Evolutionary conservation across 2,797 vertebrate genomes (phyloP).

Genomic region (Pangasius sanitwongsei): DNA sequence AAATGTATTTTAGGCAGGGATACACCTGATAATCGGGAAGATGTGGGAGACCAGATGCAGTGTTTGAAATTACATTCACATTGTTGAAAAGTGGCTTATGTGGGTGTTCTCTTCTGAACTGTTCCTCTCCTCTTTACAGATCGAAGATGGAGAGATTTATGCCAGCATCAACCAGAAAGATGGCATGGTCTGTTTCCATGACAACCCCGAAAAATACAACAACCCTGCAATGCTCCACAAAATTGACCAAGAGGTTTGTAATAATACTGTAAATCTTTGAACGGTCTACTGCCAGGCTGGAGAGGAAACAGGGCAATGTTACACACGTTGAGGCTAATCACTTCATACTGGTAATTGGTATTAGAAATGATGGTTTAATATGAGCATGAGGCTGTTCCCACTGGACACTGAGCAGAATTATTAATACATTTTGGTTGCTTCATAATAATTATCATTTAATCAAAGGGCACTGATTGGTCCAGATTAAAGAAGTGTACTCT

Average conservation of each 20-base stretch:
- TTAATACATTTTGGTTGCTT: not conserved
- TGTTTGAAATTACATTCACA: not conserved
- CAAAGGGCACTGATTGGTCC: not conserved
- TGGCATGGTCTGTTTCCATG: slow-evolving; percentile 99
- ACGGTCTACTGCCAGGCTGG: not conserved
- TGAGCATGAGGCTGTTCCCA: not conserved
- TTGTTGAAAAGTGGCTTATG: not conserved
- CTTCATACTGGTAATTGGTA: not conserved
- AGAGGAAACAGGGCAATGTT: not conserved
- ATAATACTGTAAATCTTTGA: not conserved
- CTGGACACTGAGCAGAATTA: not conserved
- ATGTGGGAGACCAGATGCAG: not conserved
- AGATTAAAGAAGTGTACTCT: not conserved
- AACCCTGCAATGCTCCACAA: slow-evolving; percentile 99
- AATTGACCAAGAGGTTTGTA: slow-evolving; percentile 96
- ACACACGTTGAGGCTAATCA: not conserved
- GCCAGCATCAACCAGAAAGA: slow-evolving; percentile 99
- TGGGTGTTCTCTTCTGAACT: not conserved
- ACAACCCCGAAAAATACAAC: slow-evolving; percentile 99
- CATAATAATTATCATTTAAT: not conserved
- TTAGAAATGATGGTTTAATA: not conserved
- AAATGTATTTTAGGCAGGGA: not conserved
- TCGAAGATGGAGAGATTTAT: slow-evolving; percentile 99
- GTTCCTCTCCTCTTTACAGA: slow-evolving; percentile 71
- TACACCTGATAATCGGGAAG: not conserved